Base-by-base conservation (phyloP, 23 tunicate genomes). In the Halocynthia roretzi region DNA sequence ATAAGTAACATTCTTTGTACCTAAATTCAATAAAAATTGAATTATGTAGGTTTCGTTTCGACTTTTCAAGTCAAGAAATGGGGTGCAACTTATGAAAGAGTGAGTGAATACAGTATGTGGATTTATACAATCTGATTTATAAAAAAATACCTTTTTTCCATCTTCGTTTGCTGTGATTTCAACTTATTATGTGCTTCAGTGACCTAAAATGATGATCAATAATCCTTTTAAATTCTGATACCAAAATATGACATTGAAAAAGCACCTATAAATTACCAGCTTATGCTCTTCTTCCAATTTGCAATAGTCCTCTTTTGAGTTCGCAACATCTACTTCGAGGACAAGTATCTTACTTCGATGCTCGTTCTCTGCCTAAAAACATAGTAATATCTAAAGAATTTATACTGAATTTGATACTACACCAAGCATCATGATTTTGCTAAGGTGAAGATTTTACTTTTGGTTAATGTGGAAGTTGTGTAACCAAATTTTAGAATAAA, bases 131-230 rank as follows among this genome's bases (percentile, higher is more conserved):
- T 31, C 44, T 31, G 44, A 31, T 31, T 31, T n/a, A 58, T 14
- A 58, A 14, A 58, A 9, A 18, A 53, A 15, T 60, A 85, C 89
- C 89, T 85, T 62, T 85, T 85, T 52, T 85, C 89, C 89, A 85
- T 78, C 62, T 79, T 79, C 6, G 50, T 8, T 54, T 79, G 64
- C 52, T 85, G 79, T 50, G 67, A 52, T 53, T 72, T 54, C 20
- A 76, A 49, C 23, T 55, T 69, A 6, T 83, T 75, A 54, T 76
- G 56, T 7, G 8, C 61, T 52, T 55, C 75, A 21, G 12, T 14
- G 7, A 83, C 65, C 87, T 83, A 15, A 7, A 71, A 80, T 14
- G 6, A 58, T 58, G 2, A 58, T 58, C 63, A 58, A 1, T 2
- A 58, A 58, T 58, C n/a, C n/a, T 58, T 58, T 14, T 58, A 2